These are phyloP conservation scores for Galago senegalensis DNA, from an alignment of 2,797 vertebrate genomes.

Conservation along the genomic window DNA sequence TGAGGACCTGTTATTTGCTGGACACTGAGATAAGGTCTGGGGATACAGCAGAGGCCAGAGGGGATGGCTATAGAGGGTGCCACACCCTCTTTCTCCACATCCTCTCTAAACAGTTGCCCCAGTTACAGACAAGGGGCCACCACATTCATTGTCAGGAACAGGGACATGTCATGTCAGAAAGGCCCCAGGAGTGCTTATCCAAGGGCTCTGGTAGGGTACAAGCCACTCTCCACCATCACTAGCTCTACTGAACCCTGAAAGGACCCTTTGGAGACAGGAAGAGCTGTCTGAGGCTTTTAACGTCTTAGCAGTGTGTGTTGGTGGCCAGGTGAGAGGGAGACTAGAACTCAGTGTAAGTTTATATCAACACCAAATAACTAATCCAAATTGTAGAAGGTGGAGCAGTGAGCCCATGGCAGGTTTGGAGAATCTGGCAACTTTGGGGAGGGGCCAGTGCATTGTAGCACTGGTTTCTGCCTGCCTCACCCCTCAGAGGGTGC, in stretches of 20 bases:
- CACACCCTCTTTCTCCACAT: fast-evolving
- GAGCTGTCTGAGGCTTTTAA: not conserved
- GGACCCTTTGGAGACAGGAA: not conserved
- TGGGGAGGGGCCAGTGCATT: fast-evolving
- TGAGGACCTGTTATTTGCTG: not conserved
- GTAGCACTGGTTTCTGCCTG: not conserved
- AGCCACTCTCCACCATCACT: not conserved
- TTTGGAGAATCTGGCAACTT: not conserved
- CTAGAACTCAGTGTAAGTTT: not conserved
- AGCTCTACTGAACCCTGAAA: not conserved
- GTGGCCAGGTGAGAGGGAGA: not conserved
- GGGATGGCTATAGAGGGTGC: not conserved
- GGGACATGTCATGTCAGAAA: too few relatives aligned
- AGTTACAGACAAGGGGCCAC: not conserved
- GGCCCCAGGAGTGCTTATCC: not conserved
- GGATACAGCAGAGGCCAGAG: not conserved
- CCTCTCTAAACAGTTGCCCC: not conserved
- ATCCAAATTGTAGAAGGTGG: not conserved
- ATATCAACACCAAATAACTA: too few relatives aligned
- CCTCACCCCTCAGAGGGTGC: not conserved
- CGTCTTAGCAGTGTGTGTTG: not conserved
- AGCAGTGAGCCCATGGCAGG: fast-evolving
- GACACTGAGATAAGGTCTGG: not conserved
- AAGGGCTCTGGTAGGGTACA: not conserved
- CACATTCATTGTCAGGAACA: not conserved